Evolutionary conservation across 2,113 vertebrate genomes (phyloP), one percentile per base, ranked within the genome.

Genomic region (Fregata magnificens): DNA sequence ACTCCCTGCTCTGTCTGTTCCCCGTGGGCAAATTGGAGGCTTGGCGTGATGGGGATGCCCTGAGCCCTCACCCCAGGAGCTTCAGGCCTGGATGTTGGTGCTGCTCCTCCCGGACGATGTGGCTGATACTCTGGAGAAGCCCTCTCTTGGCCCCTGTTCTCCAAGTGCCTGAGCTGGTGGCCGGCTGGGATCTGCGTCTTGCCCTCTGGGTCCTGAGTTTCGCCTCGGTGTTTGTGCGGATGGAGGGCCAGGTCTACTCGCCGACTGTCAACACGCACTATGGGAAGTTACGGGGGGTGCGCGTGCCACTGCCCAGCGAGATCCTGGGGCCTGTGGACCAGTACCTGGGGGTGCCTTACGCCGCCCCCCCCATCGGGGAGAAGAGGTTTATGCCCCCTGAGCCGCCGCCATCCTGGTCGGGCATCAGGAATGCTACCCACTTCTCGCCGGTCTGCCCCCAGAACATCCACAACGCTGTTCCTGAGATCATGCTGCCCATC

Each of bases 401-500:
- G 91, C 99, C 99, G 2, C 99, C 99, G 2, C 99, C 99, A 0
- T 99, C 99, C 91, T 99, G 99, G 99, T 99, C 99, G 0, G 99
- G 99, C 96, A 99, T 99, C 97, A 99, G 99, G 98, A 99, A 99
- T 4, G 99, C 99, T 97, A 99, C 99, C 55, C 99, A 99, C 98
- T 99, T 99, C 96, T 99, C 99, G 26, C 99, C 99, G 0, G 99
- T 99, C 95, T 99, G 99, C 98, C 99, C 99, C 29, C 99, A 99
- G 98, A 99, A 99, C 98, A 99, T 99, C 97, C 99, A 99, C 98
- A 99, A 99, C 22, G 99, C 99, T 1, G 99, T 99, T 96, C 99
- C 99, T 16, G 99, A 99, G 97, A 99, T 99, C 97, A 99, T 99
- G 99, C 99, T 99, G 98, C 99, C 99, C 55, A 98, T 99, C 97